A percentile compares a stretch with the other conserved stretches of the same genome.
Evolutionary conservation across 2,888 invertebrate species (phyloP).

Genomic region (Euzophera pinguis): DNA sequence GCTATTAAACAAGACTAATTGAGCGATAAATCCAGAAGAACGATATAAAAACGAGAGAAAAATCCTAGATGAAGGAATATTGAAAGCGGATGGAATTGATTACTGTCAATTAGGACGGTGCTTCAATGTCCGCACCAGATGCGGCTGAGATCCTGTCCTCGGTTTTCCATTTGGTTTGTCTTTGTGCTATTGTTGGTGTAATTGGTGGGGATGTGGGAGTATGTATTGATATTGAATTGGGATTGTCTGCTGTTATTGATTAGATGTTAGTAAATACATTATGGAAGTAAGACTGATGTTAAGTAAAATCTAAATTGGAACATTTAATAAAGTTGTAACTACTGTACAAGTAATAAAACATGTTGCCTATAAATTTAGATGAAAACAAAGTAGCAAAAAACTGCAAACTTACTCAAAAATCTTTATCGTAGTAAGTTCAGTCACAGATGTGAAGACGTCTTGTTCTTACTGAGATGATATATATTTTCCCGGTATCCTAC

Average conservation of each 20-base stretch:
- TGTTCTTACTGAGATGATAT: neutral
- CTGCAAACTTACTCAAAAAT: too few species aligned
- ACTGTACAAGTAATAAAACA: too few species aligned
- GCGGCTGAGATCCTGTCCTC: slow-evolving; percentile 35
- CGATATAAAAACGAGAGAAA: slow-evolving; percentile 73
- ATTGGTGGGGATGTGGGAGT: slow-evolving; percentile 1
- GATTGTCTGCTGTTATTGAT: neutral
- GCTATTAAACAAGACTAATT: slow-evolving; percentile 82
- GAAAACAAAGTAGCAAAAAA: too few species aligned
- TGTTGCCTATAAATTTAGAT: too few species aligned
- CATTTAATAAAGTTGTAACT: too few species aligned
- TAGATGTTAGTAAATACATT: neutral
- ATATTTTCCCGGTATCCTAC: neutral
- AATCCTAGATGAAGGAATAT: slow-evolving; percentile 73
- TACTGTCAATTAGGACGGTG: slow-evolving; percentile 74
- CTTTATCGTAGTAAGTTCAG: too few species aligned
- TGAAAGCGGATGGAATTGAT: slow-evolving; percentile 78
- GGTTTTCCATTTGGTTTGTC: slow-evolving; percentile 24
- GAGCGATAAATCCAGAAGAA: slow-evolving; percentile 80
- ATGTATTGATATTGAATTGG: neutral
- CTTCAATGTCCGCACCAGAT: slow-evolving; percentile 64
- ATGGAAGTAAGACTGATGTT: too few species aligned
- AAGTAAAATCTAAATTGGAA: too few species aligned
- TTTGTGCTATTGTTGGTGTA: neutral
- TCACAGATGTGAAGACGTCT: too few species aligned